These are phyloP conservation scores for Hyaena hyaena DNA, from an alignment of 2,113 vertebrate genomes.

Conservation along the genomic window DNA sequence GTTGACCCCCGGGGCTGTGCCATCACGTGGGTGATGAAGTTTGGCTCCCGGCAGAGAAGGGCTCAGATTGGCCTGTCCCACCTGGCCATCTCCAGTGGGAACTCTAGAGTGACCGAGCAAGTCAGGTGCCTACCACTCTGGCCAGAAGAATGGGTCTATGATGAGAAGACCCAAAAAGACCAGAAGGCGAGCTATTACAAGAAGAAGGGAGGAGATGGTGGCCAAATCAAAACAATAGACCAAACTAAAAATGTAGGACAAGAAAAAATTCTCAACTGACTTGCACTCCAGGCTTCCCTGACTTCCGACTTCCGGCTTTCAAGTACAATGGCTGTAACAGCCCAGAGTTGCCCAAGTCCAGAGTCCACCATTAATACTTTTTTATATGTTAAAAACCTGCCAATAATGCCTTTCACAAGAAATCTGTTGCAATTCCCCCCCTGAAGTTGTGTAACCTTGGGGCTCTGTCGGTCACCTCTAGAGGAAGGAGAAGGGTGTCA, in stretches of 20 bases:
- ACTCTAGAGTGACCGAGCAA: not conserved
- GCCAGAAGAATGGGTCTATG: not conserved
- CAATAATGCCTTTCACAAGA: not conserved
- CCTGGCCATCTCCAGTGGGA: not conserved
- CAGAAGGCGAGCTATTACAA: not conserved
- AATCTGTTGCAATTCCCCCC: not conserved
- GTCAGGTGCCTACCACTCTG: not conserved
- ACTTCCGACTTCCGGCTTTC: not conserved
- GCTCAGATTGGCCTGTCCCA: not conserved
- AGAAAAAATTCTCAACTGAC: not conserved
- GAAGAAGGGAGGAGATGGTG: not conserved
- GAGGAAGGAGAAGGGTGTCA: not conserved
- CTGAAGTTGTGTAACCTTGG: not conserved
- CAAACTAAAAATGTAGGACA: not conserved
- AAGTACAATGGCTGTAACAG: not conserved
- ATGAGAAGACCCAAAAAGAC: not conserved
- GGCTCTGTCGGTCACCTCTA: not conserved
- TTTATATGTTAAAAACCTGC: not conserved
- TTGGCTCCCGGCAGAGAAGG: not conserved
- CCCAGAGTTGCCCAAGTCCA: not conserved
- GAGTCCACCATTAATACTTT: rapidly evolving
- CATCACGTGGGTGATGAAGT: too few species aligned
- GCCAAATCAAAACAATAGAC: not conserved
- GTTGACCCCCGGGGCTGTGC: too few species aligned
- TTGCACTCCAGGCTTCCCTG: not conserved